Conservation (phyloP, 35 echinoderm and acorn worm species). For the Apostichopus californicus region DNA sequence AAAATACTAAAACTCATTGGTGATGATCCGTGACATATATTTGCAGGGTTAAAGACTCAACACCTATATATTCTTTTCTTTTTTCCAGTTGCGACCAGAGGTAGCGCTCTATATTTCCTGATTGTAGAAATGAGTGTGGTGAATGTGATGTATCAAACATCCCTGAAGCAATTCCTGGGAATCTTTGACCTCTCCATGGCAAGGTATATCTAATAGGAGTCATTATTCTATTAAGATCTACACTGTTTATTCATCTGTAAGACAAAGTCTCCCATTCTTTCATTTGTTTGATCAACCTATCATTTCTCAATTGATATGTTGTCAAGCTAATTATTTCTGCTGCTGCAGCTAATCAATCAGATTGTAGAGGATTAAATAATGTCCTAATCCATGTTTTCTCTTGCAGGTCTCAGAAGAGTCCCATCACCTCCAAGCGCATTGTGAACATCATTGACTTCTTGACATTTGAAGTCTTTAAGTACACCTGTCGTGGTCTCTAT, state of each 20-base stretch:
- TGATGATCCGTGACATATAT: no score
- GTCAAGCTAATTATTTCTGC: no score
- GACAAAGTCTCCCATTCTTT: no score
- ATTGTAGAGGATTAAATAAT: no score
- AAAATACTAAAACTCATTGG: no score
- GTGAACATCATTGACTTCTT: constrained; percentile 83
- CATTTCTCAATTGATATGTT: no score
- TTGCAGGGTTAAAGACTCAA: no score
- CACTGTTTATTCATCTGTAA: no score
- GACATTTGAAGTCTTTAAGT: constrained; percentile 80
- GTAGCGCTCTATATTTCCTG: constrained; percentile 97
- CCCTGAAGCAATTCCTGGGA: constrained; percentile 96
- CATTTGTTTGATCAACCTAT: no score
- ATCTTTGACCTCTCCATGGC: constrained; percentile 97
- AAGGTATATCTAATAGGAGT: constrained; percentile 49
- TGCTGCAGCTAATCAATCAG: no score
- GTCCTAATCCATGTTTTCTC: background rate
- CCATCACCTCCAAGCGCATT: constrained; percentile 87
- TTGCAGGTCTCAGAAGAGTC: constrained; percentile 83
- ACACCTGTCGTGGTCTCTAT: constrained; percentile 73
- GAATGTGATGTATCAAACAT: constrained; percentile 98
- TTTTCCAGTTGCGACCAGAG: constrained; percentile 82
- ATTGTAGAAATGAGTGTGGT: constrained; percentile 99
- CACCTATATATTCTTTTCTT: background rate
- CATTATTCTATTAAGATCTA: no score